Conservation (phyloP, 2,797 vertebrate genomes). For the Siniperca scherzeri region DNA sequence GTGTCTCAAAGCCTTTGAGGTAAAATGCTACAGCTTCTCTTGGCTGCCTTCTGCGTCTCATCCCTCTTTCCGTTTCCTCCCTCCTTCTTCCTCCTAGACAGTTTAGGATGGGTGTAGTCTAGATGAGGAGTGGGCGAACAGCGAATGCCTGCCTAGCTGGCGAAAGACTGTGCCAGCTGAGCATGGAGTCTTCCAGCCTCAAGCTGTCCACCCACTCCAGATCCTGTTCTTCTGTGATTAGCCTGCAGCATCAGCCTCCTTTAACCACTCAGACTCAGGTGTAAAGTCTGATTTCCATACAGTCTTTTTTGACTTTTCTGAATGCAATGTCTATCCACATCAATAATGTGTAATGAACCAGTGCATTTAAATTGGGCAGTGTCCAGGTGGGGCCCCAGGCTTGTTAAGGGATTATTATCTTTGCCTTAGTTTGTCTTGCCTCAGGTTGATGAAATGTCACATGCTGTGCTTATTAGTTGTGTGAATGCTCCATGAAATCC, state of each 20-base stretch:
- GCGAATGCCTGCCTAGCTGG: constrained; percentile 58
- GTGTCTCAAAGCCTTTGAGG: constrained; percentile 42
- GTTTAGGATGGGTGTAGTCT: constrained; percentile 64
- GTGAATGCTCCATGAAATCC: constrained; percentile 54
- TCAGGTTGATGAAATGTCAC: constrained; percentile 74
- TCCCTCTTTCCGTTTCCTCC: constrained; percentile 29
- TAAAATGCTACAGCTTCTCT: constrained; percentile 36
- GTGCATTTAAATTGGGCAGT: constrained; percentile 57
- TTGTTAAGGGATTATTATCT: constrained; percentile 54
- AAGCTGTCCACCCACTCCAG: constrained; percentile 74
- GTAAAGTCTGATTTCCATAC: constrained; percentile 46
- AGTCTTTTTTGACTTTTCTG: constrained; percentile 41
- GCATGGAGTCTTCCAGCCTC: constrained; percentile 56
- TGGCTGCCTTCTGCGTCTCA: constrained; percentile 33
- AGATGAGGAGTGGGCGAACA: constrained; percentile 63
- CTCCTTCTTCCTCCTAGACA: constrained; percentile 45
- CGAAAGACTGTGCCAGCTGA: constrained; percentile 58
- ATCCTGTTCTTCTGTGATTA: constrained; percentile 59
- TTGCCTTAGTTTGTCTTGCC: constrained; percentile 63
- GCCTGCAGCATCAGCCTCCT: constrained; percentile 44
- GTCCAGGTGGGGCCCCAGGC: constrained; percentile 34
- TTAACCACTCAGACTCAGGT: constrained; percentile 55
- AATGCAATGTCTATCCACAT: constrained; percentile 27
- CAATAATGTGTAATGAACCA: constrained; percentile 61
- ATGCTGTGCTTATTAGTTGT: constrained; percentile 62